Conservation (phyloP, 2,113 vertebrate species). For the Lichenostomus cassidix region DNA sequence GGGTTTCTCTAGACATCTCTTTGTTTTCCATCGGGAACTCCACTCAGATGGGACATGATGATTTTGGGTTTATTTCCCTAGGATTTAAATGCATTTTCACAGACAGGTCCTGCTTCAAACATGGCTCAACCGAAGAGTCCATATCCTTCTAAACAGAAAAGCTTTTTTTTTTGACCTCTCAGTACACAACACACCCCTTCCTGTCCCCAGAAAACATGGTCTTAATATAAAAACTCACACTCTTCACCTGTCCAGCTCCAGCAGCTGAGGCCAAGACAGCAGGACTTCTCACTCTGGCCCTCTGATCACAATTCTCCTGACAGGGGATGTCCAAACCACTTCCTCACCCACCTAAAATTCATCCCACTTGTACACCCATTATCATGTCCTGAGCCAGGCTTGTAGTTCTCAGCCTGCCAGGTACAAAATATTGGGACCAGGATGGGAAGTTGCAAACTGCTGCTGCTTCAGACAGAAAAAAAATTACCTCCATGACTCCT, state of each 20-base stretch:
- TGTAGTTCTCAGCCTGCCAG: neutral
- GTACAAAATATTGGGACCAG: neutral
- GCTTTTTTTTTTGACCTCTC: neutral
- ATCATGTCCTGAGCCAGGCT: neutral
- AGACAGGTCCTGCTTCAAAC: neutral
- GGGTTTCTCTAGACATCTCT: neutral
- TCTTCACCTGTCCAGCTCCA: neutral
- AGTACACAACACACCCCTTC: neutral
- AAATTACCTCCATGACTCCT: neutral
- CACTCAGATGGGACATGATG: neutral
- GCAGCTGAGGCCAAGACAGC: neutral
- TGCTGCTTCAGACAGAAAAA: neutral
- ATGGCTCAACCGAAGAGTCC: neutral
- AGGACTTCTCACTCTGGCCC: neutral
- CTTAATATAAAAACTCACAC: neutral
- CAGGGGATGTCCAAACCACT: neutral
- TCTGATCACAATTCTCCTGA: neutral
- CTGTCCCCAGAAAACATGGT: rapidly evolving
- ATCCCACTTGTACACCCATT: rapidly evolving
- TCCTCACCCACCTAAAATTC: neutral
- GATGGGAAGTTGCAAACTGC: neutral
- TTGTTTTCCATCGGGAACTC: neutral
- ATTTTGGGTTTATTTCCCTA: neutral
- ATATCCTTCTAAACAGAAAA: neutral
- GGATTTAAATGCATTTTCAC: neutral